Percentiles rank a stretch among this genome's conserved stretches.
These are phyloP conservation scores for Phalacrocorax aristotelis DNA, from an alignment of 2,113 vertebrate genomes.

Conservation along the genomic window DNA sequence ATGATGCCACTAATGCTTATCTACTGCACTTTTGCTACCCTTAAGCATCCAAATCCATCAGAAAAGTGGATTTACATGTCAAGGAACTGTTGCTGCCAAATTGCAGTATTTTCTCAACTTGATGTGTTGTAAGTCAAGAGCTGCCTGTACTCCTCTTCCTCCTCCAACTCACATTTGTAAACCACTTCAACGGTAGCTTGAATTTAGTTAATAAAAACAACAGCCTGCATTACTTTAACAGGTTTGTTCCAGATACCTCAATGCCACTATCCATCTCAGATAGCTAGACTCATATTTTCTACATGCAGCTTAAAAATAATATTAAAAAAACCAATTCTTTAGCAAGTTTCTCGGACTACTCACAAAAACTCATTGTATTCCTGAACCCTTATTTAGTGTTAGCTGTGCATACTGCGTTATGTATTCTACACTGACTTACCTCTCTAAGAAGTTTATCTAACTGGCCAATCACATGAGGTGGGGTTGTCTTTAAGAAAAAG, in stretches of 20 bases:
- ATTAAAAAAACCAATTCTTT: neutral
- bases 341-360: neutral
- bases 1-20: neutral
- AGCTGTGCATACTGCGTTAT: neutral
- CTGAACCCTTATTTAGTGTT: neutral
- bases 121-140: neutral
- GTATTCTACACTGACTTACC: conserved; percentile 72
- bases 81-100: neutral
- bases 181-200: neutral
- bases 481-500: conserved; percentile 84
- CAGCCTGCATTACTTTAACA: neutral
- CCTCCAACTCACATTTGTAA: neutral
- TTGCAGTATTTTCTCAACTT: neutral
- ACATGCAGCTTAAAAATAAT: neutral
- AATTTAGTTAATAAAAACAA: neutral
- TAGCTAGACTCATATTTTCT: neutral
- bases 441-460: conserved; percentile 95
- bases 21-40: neutral
- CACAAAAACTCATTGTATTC: neutral
- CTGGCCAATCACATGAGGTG: conserved; percentile 94
- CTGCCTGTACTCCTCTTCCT: neutral
- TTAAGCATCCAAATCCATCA: neutral
- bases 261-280: neutral
- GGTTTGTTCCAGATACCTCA: neutral
- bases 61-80: neutral